These are phyloP conservation scores for Polydrusus tereticollis DNA, from an alignment of 2,888 invertebrate species.

Conservation along the genomic window DNA sequence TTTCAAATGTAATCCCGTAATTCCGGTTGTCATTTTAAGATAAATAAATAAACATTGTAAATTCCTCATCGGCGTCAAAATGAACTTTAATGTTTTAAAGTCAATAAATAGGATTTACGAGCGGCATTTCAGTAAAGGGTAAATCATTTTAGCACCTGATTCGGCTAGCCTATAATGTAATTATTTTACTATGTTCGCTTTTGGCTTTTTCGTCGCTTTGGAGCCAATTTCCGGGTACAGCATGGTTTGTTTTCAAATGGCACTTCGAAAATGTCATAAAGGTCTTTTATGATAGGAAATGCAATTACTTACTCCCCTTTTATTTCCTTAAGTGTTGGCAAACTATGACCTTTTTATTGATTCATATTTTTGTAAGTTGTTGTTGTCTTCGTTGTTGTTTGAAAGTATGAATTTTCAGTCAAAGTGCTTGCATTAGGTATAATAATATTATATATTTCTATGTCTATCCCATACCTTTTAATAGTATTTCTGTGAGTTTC, in stretches of 20 bases:
- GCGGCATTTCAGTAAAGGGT: conserved; percentile 36
- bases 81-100: conserved; percentile 21
- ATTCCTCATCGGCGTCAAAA: conserved; percentile 9
- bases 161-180: conserved; percentile 21
- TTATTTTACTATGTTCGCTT: conserved; percentile 28
- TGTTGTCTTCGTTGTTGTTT: no score
- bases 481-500: no score
- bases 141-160: conserved; percentile 31
- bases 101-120: conserved; percentile 29
- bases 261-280: conserved; percentile 8
- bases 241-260: conserved; percentile 10
- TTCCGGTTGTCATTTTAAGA: conserved; percentile 6
- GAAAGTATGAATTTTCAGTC: no score
- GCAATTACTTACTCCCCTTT: not conserved
- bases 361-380: no score
- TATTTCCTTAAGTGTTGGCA: not conserved
- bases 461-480: no score
- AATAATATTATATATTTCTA: no score
- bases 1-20: not conserved
- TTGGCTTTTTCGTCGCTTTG: conserved; percentile 10
- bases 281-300: not conserved
- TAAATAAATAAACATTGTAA: not conserved
- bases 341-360: no score
- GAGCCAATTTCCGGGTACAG: conserved; percentile 4
- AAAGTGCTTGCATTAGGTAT: no score